Base-by-base conservation (phyloP, 2,888 invertebrate species). In the Nipponacmea schrenckii region DNA sequence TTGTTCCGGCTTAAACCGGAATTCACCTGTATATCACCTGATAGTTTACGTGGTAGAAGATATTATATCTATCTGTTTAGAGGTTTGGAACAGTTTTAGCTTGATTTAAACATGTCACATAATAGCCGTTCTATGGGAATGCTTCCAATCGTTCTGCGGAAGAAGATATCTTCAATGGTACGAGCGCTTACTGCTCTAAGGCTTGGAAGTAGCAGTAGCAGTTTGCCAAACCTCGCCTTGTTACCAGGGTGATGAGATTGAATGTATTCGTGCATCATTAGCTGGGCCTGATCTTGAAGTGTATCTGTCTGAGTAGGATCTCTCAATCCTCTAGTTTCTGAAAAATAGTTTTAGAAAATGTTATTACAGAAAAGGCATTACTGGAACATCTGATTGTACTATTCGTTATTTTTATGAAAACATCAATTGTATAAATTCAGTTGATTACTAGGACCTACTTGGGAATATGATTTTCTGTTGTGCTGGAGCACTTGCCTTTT, bases 271-370 rank as follows among this genome's bases (percentile, higher is more conserved):
- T 93, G 93, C 31, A 96, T 90, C 89, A 94, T 93, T 5, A 93
- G 91, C 74, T 95, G 92, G 0, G 94, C 93, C 87, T 95, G 94
- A 80, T 95, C 95, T 90, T 95, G 95, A 0, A 95, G 81, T 15
- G 89, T 89, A 64, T 93, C 91, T 80, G 90, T 89, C 74, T 90
- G 90, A 3, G 86, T 66, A 91, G 92, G 74, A 80, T 93, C 93
- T 66, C 92, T 91, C 65, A 93, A 88, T 0, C 92, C 93, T 74
- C 91, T 89, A 17, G 91, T 90, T 86, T 93, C 93, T 93, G 85
- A 4, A 86, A 85, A 20, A 73, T 77, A 10, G 31, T 4, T 8
- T 10, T 15, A 10, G 10, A 24, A 20, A 56, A 24, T 56, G 20
- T 20, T 56, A 56, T 20, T 56, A 15, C 15, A 17, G n/a, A 17